Evolutionary conservation across 2,888 invertebrate species (phyloP).

Genomic region (Tetranychus piercei): DNA sequence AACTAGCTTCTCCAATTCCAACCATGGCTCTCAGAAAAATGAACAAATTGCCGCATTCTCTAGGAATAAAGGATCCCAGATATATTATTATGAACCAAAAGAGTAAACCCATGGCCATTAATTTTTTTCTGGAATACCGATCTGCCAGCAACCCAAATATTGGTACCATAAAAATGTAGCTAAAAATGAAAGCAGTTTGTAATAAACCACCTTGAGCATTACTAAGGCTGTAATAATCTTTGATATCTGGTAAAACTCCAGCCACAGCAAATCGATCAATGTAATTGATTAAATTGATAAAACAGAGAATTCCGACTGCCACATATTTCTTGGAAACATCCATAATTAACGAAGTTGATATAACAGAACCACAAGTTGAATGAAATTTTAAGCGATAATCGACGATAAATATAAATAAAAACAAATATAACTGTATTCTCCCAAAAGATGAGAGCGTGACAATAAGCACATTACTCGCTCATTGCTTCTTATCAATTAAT

Average conservation of each 20-base stretch:
- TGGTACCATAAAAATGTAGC: constrained; percentile 95
- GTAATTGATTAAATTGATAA: constrained; percentile 92
- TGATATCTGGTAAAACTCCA: constrained; percentile 63
- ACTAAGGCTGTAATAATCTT: constrained; percentile 49
- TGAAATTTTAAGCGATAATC: too few relatives aligned
- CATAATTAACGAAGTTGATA: neutral
- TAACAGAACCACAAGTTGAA: neutral
- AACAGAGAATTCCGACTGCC: constrained; percentile 49
- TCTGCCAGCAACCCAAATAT: constrained; percentile 94
- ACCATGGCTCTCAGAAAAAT: constrained; percentile 71
- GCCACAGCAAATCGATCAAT: constrained; percentile 96
- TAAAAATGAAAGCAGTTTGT: constrained; percentile 81
- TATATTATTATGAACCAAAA: constrained; percentile 90
- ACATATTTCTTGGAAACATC: constrained; percentile 34
- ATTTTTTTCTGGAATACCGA: constrained; percentile 65
- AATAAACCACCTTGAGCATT: constrained; percentile 69
- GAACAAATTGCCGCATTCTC: constrained; percentile 52
- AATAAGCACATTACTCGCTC: neutral
- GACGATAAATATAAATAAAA: too few relatives aligned
- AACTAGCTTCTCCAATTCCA: constrained; percentile 94
- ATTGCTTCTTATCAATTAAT: neutral
- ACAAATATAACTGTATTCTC: neutral
- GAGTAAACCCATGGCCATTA: constrained; percentile 79
- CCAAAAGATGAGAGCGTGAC: neutral
- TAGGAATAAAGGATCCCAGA: constrained; percentile 63